phyloP scores from a whole-genome alignment of 1,140 invertebrate species.

The Neodiprion virginianus region DNA sequence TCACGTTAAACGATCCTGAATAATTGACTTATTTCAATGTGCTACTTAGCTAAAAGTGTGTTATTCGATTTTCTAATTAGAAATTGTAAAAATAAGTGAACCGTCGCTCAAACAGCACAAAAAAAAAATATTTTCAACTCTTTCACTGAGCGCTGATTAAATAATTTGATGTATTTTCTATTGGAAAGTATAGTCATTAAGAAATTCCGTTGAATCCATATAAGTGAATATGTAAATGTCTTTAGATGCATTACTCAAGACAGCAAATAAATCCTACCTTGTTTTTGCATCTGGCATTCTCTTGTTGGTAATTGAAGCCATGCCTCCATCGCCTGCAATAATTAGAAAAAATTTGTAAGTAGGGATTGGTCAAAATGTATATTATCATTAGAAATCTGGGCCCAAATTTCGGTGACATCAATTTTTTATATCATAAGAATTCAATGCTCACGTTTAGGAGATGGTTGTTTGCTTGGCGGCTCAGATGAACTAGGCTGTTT shows the following conservation, averaged over 20 bases:
- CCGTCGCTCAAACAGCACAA: no score
- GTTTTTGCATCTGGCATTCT: background rate
- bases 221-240: no score
- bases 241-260: background rate
- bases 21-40: no score
- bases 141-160: background rate
- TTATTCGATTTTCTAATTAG: background rate
- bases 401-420: background rate
- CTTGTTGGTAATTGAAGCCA: background rate
- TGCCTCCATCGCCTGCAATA: background rate
- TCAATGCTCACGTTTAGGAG: background rate
- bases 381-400: background rate
- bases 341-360: background rate
- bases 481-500: background rate
- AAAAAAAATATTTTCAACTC: background rate
- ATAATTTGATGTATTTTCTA: background rate
- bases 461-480: background rate
- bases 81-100: background rate
- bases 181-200: background rate
- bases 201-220: background rate
- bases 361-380: no score
- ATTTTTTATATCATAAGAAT: background rate
- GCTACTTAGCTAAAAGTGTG: background rate
- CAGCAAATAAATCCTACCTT: background rate
- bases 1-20: no score